These are phyloP conservation scores for Triplophysa tibetana DNA, from an alignment of 2,113 vertebrate genomes.

Conservation along the genomic window DNA sequence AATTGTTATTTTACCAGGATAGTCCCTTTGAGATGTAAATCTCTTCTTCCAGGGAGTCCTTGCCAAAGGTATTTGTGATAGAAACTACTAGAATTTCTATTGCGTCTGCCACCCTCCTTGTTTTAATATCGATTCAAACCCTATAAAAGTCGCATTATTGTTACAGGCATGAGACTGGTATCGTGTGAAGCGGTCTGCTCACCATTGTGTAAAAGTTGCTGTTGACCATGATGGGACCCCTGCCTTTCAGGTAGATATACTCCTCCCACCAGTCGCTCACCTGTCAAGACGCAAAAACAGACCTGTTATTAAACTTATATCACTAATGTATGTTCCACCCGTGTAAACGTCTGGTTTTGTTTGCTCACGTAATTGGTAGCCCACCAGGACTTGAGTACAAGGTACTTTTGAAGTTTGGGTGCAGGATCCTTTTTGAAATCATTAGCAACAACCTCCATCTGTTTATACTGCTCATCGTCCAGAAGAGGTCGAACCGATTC, in stretches of 20 bases:
- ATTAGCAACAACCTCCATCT: slow-evolving; percentile 82
- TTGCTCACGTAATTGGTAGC: slow-evolving; percentile 89
- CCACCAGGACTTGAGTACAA: slow-evolving; percentile 93
- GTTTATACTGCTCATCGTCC: slow-evolving; percentile 74
- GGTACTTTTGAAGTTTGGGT: slow-evolving; percentile 84
- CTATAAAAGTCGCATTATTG: neutral
- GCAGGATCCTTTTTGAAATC: slow-evolving; percentile 83
- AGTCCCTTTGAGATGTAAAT: too few species aligned
- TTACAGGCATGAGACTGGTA: neutral
- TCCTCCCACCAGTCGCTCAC: slow-evolving; percentile 84
- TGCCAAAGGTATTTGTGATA: too few species aligned
- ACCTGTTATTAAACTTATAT: neutral
- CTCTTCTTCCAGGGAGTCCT: too few species aligned
- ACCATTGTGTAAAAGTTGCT: slow-evolving; percentile 97
- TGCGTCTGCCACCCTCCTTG: neutral
- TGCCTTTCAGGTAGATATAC: slow-evolving; percentile 87
- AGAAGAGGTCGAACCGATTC: slow-evolving; percentile 86
- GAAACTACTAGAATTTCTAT: too few species aligned
- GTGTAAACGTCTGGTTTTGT: neutral
- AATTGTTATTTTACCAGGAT: too few species aligned
- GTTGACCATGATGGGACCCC: slow-evolving; percentile 92
- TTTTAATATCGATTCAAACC: neutral
- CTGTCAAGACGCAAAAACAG: slow-evolving; percentile 45
- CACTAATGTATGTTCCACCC: neutral
- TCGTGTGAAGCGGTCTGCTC: slow-evolving; percentile 37